phyloP scores from a whole-genome alignment of 2,797 vertebrate species.

The Crenichthys baileyi region DNA sequence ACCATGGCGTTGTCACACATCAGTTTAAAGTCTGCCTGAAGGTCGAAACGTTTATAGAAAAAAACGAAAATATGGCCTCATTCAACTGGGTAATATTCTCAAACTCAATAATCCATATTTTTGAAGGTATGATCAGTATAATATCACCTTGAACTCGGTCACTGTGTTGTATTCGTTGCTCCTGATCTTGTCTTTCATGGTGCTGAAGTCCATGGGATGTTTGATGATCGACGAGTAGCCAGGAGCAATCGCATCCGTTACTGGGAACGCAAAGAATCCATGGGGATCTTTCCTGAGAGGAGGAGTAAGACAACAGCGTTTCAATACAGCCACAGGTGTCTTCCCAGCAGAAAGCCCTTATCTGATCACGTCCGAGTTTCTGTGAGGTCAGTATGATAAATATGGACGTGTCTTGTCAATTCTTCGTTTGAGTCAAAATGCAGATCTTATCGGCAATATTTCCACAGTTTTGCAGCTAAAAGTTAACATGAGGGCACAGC shows the following conservation, averaged over 20 bases:
- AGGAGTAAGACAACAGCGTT: not conserved
- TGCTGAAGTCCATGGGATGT: slow-evolving; percentile 99
- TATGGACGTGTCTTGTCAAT: not conserved
- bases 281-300: slow-evolving; percentile 93
- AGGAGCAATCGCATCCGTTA: slow-evolving; percentile 96
- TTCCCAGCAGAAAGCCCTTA: not conserved
- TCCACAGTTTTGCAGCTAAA: not conserved
- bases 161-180: slow-evolving; percentile 96
- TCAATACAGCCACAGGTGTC: not conserved
- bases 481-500: no score
- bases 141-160: slow-evolving; percentile 94
- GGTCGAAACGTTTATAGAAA: slow-evolving; percentile 39
- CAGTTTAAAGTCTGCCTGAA: slow-evolving; percentile 96
- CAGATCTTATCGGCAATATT: not conserved
- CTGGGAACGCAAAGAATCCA: slow-evolving; percentile 96
- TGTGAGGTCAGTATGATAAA: slow-evolving; percentile 14
- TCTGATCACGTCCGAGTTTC: not conserved
- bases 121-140: slow-evolving; percentile 2
- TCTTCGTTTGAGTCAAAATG: slow-evolving; percentile 1
- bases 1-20: slow-evolving; percentile 99
- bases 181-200: slow-evolving; percentile 95
- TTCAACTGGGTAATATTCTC: not conserved
- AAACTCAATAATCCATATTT: not conserved
- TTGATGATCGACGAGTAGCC: slow-evolving; percentile 99
- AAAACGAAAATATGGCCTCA: not conserved